phyloP scores from a whole-genome alignment of 2,113 vertebrate genomes.

The Zosterops lateralis region DNA sequence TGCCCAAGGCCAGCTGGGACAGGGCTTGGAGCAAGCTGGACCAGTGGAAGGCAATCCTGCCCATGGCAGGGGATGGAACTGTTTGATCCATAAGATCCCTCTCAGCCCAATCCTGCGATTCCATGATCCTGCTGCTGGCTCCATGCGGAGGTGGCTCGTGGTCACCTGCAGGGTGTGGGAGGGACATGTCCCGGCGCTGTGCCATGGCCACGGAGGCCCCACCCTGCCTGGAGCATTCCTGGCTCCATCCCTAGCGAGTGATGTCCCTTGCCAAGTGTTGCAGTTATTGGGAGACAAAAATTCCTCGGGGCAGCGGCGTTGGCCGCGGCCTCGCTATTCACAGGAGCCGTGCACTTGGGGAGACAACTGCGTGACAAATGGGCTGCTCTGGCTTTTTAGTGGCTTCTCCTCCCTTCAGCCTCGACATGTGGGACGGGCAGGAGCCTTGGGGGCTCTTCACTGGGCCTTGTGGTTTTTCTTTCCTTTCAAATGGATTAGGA shows the following conservation, averaged over 20 bases:
- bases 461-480: slow-evolving; percentile 43
- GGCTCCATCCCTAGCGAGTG: background rate
- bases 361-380: slow-evolving; percentile 24
- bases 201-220: background rate
- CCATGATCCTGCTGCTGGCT: accelerated
- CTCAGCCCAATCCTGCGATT: accelerated
- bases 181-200: background rate
- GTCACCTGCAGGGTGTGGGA: background rate
- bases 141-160: background rate
- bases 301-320: slow-evolving; percentile 32
- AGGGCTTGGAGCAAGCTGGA: accelerated
- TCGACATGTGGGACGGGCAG: background rate
- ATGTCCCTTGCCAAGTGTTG: slow-evolving; percentile 37
- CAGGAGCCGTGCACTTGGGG: slow-evolving; percentile 25
- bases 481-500: slow-evolving; percentile 44
- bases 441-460: slow-evolving; percentile 22
- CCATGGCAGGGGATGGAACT: background rate
- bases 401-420: slow-evolving; percentile 22
- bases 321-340: slow-evolving; percentile 44
- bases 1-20: accelerated
- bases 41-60: accelerated
- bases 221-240: background rate
- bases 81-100: background rate
- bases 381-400: slow-evolving; percentile 16
- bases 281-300: slow-evolving; percentile 25